Conservation (phyloP, 2,797 vertebrate species). For the Sebastolobus alascanus region DNA sequence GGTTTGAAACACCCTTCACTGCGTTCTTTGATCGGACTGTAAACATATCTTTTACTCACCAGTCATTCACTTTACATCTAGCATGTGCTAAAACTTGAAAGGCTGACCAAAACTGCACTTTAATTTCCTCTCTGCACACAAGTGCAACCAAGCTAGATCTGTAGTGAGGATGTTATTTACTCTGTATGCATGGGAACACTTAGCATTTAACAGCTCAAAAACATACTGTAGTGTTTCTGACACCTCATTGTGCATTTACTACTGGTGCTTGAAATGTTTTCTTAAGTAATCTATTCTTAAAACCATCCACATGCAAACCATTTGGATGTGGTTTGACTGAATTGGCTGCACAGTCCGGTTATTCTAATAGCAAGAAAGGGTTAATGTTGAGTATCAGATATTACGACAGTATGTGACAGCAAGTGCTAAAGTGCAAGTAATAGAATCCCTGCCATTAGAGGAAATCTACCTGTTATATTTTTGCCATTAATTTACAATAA, state of each 20-base stretch:
- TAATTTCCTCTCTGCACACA: conserved; percentile 16
- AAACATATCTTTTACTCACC: conserved; percentile 33
- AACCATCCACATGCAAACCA: not conserved
- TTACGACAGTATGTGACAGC: not conserved
- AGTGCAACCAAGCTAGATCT: conserved; percentile 1
- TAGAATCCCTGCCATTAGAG: not conserved
- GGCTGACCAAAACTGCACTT: conserved; percentile 20
- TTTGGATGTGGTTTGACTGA: not conserved
- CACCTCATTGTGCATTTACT: not conserved
- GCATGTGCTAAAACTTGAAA: conserved; percentile 6
- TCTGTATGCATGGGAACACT: not conserved
- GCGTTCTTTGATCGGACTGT: conserved; percentile 37
- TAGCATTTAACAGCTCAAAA: not conserved
- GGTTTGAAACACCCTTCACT: conserved; percentile 29
- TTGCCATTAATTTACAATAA: conserved; percentile 3
- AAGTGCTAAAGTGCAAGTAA: not conserved
- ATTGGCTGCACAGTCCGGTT: not conserved
- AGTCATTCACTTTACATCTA: conserved; percentile 33
- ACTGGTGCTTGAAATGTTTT: not conserved
- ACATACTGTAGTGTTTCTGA: not conserved
- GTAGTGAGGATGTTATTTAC: not conserved
- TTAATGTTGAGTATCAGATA: not conserved
- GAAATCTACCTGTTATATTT: not conserved
- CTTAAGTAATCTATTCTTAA: not conserved
- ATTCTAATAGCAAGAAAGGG: not conserved